Conservation (phyloP, 2,113 vertebrate species). For the Rattus norvegicus region GRCr8 NC_086039.1:68315001-68315500, state of each 20-base stretch:
- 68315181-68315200: slow-evolving; percentile 32
- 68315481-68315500: background rate
- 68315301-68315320: background rate
- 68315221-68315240: background rate
- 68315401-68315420: background rate
- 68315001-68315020: slow-evolving; percentile 18
- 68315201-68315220: background rate
- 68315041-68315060: background rate
- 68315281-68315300: background rate
- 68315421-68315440: background rate
- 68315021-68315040: background rate
- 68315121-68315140: slow-evolving; percentile 49
- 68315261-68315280: background rate
- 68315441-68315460: background rate
- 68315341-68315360: background rate
- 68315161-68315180: slow-evolving; percentile 70
- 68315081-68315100: slow-evolving; percentile 9
- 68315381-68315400: background rate
- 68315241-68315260: background rate
- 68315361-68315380: background rate
- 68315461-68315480: background rate
- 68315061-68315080: background rate
- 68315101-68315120: background rate
- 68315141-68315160: slow-evolving; percentile 70
- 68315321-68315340: background rate